phyloP scores from a whole-genome alignment of 2,113 vertebrate species.

The Otolemur garnettii region DNA sequence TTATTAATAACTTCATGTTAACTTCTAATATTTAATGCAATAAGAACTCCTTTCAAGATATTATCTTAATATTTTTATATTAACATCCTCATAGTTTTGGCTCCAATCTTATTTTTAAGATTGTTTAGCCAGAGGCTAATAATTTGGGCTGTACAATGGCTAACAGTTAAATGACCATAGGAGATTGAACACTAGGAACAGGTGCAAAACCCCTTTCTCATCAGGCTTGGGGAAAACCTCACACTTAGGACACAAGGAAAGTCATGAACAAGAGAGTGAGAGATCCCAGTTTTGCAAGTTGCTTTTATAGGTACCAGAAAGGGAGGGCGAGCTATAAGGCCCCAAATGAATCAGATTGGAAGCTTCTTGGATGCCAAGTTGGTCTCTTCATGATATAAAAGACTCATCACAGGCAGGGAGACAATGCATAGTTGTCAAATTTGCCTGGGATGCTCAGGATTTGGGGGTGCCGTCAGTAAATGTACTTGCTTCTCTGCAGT shows the following conservation, averaged over 20 bases:
- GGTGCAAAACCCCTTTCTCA: neutral
- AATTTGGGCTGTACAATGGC: neutral
- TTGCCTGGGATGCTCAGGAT: neutral
- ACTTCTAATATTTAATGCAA: neutral
- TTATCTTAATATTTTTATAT: neutral
- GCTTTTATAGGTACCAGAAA: neutral
- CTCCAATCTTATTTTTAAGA: slow-evolving; percentile 3
- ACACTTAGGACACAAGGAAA: neutral
- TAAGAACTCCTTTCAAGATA: neutral
- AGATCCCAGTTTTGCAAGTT: neutral
- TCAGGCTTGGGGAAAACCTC: neutral
- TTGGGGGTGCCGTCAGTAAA: neutral
- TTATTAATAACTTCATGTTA: neutral
- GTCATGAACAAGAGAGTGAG: neutral
- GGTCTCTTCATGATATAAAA: neutral
- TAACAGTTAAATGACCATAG: neutral
- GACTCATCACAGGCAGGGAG: neutral
- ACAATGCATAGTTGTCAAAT: neutral
- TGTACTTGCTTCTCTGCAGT: neutral
- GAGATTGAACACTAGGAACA: neutral
- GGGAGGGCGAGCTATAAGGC: neutral
- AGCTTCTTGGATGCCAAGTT: neutral
- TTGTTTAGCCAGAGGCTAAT: neutral
- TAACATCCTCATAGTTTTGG: neutral
- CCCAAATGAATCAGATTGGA: neutral